Conservation (phyloP, 2,888 invertebrate species). For the Lasioglossum morio region DNA sequence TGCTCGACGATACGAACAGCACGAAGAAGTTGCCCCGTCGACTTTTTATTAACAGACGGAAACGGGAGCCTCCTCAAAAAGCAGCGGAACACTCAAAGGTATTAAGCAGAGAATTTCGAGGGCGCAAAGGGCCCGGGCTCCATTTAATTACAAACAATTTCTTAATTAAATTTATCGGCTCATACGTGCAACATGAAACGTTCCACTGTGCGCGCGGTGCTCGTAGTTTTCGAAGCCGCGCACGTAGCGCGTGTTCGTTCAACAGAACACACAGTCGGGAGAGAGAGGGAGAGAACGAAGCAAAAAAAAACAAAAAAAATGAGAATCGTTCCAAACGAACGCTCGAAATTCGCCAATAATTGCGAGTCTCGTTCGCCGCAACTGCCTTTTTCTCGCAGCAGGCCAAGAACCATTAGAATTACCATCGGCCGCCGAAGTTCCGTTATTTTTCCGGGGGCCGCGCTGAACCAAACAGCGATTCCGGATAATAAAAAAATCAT, state of each 20-base stretch:
- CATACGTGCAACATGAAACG: conserved; percentile 4
- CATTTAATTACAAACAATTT: conserved; percentile 16
- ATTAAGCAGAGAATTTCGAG: background rate
- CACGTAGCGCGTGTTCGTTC: conserved; percentile 10
- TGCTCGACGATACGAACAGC: background rate
- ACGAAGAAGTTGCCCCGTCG: background rate
- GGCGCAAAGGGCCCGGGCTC: background rate
- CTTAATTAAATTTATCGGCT: background rate
- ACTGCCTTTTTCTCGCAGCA: background rate
- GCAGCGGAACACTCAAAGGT: background rate
- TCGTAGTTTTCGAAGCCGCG: background rate
- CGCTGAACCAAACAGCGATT: background rate
- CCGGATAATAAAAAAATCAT: background rate
- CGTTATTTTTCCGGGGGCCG: background rate
- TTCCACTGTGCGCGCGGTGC: background rate
- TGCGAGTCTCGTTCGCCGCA: background rate
- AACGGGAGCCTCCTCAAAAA: background rate
- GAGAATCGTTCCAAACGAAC: conserved; percentile 7
- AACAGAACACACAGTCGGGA: background rate
- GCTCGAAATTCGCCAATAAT: conserved; percentile 10
- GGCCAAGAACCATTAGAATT: conserved; percentile 21
- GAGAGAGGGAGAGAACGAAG: no score
- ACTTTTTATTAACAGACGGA: background rate
- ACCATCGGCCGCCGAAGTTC: background rate
- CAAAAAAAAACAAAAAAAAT: background rate